These are phyloP conservation scores for Dolichoris vasculosae DNA, from an alignment of 1,140 invertebrate genomes.

Conservation along the genomic window DNA sequence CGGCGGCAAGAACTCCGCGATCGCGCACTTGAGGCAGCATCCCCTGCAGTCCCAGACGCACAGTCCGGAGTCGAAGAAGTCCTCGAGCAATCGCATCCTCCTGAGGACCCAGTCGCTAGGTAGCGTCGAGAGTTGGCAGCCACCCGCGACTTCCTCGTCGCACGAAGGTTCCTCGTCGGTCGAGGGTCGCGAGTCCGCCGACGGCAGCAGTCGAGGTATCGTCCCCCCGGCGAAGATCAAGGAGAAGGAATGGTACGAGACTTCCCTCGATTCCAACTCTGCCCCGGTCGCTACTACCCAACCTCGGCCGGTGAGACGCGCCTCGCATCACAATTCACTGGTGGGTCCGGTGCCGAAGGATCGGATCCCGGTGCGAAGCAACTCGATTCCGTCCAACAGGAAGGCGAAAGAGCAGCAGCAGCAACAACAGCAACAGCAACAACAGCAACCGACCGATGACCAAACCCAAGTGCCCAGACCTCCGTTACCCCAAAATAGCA, in stretches of 20 bases:
- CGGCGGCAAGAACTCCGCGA: conserved; percentile 59
- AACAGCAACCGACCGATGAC: conserved; percentile 61
- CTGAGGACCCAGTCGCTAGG: conserved; percentile 79
- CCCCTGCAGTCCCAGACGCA: conserved; percentile 56
- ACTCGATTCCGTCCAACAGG: conserved; percentile 57
- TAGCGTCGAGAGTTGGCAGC: conserved; percentile 76
- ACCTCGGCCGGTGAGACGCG: conserved; percentile 46
- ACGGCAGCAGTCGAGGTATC: conserved; percentile 60
- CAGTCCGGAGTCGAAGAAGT: conserved; percentile 54
- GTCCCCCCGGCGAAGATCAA: conserved; percentile 61
- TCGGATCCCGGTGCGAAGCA: conserved; percentile 51
- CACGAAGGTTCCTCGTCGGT: conserved; percentile 44
- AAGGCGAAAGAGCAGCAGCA: conserved; percentile 52
- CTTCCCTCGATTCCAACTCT: conserved; percentile 78
- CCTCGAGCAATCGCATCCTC: conserved; percentile 73
- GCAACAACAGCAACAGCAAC: conserved; percentile 49
- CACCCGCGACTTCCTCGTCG: conserved; percentile 63
- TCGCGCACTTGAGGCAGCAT: conserved; percentile 50
- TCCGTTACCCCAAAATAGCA: conserved; percentile 51
- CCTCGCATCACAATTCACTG: conserved; percentile 55
- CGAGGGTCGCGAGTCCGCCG: conserved; percentile 63
- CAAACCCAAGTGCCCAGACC: conserved; percentile 53
- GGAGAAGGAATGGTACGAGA: conserved; percentile 86
- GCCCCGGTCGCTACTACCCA: conserved; percentile 46
- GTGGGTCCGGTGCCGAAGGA: conserved; percentile 39